Evolutionary conservation across 92 coral and sea anemone genomes (phyloP), one percentile per base, ranked within the genome.

Genomic region (Epizoanthus stellaris): DNA sequence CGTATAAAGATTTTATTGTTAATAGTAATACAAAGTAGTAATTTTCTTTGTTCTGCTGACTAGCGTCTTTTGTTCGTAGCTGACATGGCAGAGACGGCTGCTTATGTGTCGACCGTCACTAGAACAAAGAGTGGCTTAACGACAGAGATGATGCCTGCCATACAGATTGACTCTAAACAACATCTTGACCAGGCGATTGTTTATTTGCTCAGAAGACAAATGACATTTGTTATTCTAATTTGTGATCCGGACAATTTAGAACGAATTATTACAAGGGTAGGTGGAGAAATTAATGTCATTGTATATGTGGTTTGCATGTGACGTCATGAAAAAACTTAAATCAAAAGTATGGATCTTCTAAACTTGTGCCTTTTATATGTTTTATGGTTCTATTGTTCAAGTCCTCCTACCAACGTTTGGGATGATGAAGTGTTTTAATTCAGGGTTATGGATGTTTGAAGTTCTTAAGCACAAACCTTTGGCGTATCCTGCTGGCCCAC

Each of bases 71-170:
- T 42, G 4, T 36, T n/a, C 20, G 30, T 57, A 79, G 83, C 72
- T 63, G 45, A 63, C 20, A 63, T 63, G 83, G 71, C 59, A 6
- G 39, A 79, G 34, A 30, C 65, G 12, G 83, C 83, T 3, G 72
- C 83, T 0, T 63, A 79, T 21, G 17, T 79, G 60, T 79, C 83
- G 2, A 79, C 83, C 12, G 59, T 62, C 57, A 63, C 83, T 3
- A 79, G 64, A 42, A 62, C 47, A 21, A 58, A 79, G 36, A 63
- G 83, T 23, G 56, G 56, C 14, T 59, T 79, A 9, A 59, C 61
- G 5, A 79, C 83, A 2, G 45, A 58, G 0, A 79, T 79, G 83
- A 79, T 63, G 83, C 83, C 83, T 2, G 70, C 83, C 16, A n/a
- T 79, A 14, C 6, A 54, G 30, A 43, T 79, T 63, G 83, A 79